Evolutionary conservation across 2,888 invertebrate genomes (phyloP), one percentile per base, ranked within the genome.

Genomic region (Fragum fragum): DNA sequence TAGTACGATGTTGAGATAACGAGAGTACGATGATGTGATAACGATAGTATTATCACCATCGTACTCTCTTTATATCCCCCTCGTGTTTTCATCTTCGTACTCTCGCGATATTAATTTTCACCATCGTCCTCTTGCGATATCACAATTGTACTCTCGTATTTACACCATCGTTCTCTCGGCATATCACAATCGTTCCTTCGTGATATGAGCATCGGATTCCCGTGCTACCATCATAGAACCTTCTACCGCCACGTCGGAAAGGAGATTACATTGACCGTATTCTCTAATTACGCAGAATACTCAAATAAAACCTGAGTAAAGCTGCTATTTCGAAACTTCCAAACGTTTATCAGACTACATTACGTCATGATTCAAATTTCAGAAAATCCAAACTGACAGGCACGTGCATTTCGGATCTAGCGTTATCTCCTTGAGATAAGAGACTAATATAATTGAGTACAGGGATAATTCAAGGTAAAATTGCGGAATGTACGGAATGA

Each of bases 381-480:
- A 36, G 63, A 36, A 21, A 63, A 21, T 21, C n/a, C 14, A 42
- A 39, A 2, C 28, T 23, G 21, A 23, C 66, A 42, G 66, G 23
- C 66, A 66, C 66, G 26, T 42, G 66, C 66, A 66, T 39, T 11
- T 11, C 32, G 9, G 11, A 32, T 61, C 57, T 57, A 3, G 32
- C 21, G 26, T 42, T 42, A 42, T 42, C 66, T 66, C 42, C 6
- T 9, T 23, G 42, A 39, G 66, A 66, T 42, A 42, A 42, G 7
- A 66, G 16, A n/a, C 21, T 42, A 42, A 39, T 42, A 66, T 66
- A 66, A 66, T 42, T 39, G 21, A 23, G 36, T 66, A 42, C 32
- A 21, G 42, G 23, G n/a, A 66, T 1, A 36, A 36, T 36, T 21
- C 36, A 63, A 14, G 21, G 36, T 5, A 16, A 63, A 18, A 32